Percentiles rank a stretch among this genome's conserved stretches.
phyloP scores from a whole-genome alignment of 2,113 vertebrate species.

The Odobenus rosmarus region DNA sequence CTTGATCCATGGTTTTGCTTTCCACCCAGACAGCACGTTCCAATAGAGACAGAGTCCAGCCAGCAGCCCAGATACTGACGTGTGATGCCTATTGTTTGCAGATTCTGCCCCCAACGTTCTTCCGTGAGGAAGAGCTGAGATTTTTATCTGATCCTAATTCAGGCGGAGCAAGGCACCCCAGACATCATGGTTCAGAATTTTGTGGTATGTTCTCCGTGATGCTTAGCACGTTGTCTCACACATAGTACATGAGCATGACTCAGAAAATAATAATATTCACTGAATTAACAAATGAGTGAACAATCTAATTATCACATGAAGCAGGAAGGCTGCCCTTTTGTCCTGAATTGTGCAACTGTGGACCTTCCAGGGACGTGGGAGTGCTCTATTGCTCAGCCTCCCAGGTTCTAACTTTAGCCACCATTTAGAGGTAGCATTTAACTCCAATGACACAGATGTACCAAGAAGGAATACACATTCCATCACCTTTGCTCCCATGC shows the following conservation, averaged over 20 bases:
- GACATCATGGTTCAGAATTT: neutral
- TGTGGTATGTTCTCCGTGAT: neutral
- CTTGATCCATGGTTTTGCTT: neutral
- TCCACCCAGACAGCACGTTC: neutral
- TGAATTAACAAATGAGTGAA: neutral
- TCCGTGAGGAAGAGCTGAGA: neutral
- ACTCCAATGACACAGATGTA: neutral
- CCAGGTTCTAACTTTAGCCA: conserved; percentile 51
- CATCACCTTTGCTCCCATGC: neutral
- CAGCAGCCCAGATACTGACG: neutral
- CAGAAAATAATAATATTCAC: conserved; percentile 20
- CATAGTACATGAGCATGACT: neutral
- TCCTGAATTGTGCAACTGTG: conserved; percentile 2
- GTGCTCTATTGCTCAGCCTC: neutral
- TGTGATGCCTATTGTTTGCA: neutral
- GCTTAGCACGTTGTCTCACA: neutral
- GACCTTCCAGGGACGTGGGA: conserved; percentile 36
- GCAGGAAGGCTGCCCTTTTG: conserved; percentile 58
- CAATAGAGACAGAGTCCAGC: neutral
- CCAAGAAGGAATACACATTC: neutral
- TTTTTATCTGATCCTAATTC: neutral
- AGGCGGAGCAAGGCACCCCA: neutral
- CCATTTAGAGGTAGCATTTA: neutral
- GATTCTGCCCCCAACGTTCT: conserved; percentile 23
- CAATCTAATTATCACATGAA: conserved; percentile 37